Evolutionary conservation across 2,888 invertebrate genomes (phyloP).

Genomic region (Lottia scabra): DNA sequence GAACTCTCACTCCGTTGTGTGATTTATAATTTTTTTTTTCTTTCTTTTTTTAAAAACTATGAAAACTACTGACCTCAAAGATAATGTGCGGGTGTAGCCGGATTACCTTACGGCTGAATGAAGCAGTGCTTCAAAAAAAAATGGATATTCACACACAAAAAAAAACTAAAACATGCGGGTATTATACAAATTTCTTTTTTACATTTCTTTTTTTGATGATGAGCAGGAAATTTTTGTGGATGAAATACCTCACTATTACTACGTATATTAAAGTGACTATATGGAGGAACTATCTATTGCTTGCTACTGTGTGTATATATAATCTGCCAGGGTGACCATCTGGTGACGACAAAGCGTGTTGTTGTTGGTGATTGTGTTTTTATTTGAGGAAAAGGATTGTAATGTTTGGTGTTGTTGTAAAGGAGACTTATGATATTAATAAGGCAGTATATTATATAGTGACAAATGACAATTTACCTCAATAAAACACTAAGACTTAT

Average conservation of each 20-base stretch:
- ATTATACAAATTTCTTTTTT: slow-evolving; percentile 1
- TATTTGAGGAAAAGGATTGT: too few relatives aligned
- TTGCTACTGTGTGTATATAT: too few relatives aligned
- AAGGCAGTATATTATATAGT: too few relatives aligned
- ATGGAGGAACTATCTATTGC: too few relatives aligned
- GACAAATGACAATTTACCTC: too few relatives aligned
- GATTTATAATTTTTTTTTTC: slow-evolving; percentile 4
- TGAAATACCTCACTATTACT: neutral
- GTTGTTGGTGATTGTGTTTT: too few relatives aligned
- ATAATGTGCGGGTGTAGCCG: slow-evolving; percentile 3
- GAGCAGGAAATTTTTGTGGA: neutral
- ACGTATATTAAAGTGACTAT: too few relatives aligned
- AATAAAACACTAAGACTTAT: too few relatives aligned
- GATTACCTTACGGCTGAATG: slow-evolving; percentile 2
- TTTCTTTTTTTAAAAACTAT: neutral
- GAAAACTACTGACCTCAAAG: slow-evolving; percentile 2
- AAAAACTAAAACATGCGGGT: slow-evolving; percentile 3
- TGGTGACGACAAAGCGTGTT: too few relatives aligned
- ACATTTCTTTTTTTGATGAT: neutral
- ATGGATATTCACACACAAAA: neutral
- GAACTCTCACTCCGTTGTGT: slow-evolving; percentile 4
- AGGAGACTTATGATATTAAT: too few relatives aligned
- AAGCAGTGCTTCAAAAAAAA: neutral
- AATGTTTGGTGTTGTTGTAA: too few relatives aligned
- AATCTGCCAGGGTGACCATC: too few relatives aligned